These are phyloP conservation scores for Anastrepha obliqua DNA, from an alignment of 1,140 invertebrate genomes.

Conservation along the genomic window DNA sequence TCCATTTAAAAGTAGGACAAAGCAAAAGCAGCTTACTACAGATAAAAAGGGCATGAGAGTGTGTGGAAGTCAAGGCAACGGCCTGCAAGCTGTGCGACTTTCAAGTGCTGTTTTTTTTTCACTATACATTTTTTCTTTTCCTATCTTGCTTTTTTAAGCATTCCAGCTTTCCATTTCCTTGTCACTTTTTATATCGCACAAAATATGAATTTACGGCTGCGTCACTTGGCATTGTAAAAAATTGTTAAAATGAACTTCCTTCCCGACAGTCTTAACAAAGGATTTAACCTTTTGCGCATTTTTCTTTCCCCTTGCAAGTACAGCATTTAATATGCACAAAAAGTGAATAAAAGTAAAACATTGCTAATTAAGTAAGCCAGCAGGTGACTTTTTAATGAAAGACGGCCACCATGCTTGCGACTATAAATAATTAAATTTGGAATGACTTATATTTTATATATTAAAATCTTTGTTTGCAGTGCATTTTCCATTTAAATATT, in stretches of 20 bases:
- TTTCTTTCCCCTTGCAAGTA: not conserved
- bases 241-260: constrained; percentile 37
- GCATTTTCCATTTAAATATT: not conserved
- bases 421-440: constrained; percentile 33
- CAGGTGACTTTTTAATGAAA: constrained; percentile 45
- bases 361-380: constrained; percentile 45
- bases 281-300: constrained; percentile 31
- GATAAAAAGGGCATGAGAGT: not conserved
- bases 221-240: constrained; percentile 28
- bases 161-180: not conserved
- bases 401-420: not conserved
- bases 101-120: not conserved
- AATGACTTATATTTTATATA: constrained; percentile 10
- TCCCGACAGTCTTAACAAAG: constrained; percentile 37
- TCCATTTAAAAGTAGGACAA: too few species aligned
- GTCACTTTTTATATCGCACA: constrained; percentile 26
- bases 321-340: constrained; percentile 28
- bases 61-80: not conserved
- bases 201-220: constrained; percentile 20
- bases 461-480: not conserved
- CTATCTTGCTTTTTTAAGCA: not conserved
- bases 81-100: not conserved
- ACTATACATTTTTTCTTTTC: not conserved
- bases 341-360: not conserved
- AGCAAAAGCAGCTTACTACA: too few species aligned